Conservation (phyloP, 1,140 invertebrate genomes). For the Mercenaria mercenaria region DNA sequence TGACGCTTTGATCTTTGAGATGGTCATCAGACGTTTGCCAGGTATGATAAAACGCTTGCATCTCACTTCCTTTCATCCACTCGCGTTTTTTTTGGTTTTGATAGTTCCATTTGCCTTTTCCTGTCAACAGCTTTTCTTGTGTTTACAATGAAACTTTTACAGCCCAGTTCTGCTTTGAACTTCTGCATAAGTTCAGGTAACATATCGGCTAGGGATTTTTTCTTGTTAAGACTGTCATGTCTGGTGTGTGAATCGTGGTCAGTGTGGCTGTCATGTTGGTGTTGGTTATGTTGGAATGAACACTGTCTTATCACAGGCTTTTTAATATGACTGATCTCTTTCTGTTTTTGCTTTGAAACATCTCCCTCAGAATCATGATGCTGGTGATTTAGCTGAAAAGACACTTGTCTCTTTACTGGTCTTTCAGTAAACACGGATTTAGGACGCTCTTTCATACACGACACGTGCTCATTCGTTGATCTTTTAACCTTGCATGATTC, state of each 20-base stretch:
- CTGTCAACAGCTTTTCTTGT: not conserved
- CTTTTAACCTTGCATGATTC: not conserved
- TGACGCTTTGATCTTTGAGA: constrained; percentile 36
- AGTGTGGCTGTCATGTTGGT: not conserved
- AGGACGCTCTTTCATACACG: not conserved
- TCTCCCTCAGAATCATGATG: not conserved
- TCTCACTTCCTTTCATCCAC: constrained; percentile 52
- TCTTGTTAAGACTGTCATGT: not conserved
- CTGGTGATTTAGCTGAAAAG: not conserved
- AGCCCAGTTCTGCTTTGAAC: constrained; percentile 1
- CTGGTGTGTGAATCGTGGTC: not conserved
- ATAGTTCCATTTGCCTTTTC: not conserved
- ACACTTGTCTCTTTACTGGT: not conserved
- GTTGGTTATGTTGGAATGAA: not conserved
- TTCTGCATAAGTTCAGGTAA: constrained; percentile 31
- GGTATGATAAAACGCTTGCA: constrained; percentile 32
- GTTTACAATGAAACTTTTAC: constrained; percentile 27
- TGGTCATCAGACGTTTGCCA: constrained; percentile 54
- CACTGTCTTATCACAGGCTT: not conserved
- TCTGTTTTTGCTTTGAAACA: not conserved
- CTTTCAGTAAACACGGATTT: not conserved
- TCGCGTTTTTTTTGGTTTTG: not conserved
- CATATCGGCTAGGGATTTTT: not conserved
- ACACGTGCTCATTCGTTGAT: not conserved
- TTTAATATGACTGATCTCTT: not conserved